Evolutionary conservation across 1,140 invertebrate genomes (phyloP).

Genomic region (Periplaneta americana): DNA sequence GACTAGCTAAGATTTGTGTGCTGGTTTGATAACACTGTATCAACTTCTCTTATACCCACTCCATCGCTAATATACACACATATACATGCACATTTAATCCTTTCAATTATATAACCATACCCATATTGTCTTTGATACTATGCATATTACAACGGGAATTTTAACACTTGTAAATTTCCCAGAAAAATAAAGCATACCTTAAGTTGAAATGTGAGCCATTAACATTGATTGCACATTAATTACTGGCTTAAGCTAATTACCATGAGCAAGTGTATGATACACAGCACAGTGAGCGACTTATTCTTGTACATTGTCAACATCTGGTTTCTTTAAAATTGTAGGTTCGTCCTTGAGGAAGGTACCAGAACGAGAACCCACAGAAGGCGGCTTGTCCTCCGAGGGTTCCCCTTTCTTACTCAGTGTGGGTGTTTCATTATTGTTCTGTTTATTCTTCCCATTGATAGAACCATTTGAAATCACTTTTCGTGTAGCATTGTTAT

Average conservation of each 20-base stretch:
- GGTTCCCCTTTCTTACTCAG: background rate
- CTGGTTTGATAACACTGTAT: background rate
- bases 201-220: background rate
- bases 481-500: background rate
- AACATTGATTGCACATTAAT: background rate
- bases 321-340: constrained; percentile 44
- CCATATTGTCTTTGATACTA: background rate
- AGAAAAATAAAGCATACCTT: no score
- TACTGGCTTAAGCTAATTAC: background rate
- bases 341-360: constrained; percentile 69
- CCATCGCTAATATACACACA: background rate
- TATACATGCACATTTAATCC: no score
- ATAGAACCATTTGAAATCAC: background rate
- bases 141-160: background rate
- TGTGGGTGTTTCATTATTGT: background rate
- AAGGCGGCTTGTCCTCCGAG: background rate
- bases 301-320: constrained; percentile 38
- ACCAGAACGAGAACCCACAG: constrained; percentile 51
- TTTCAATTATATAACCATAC: background rate
- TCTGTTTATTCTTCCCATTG: background rate
- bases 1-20: background rate
- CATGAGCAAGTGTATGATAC: background rate
- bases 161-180: no score
- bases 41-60: background rate
- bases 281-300: background rate